phyloP scores from a whole-genome alignment of 2,113 vertebrate genomes.

The Seriola dumerili region DNA sequence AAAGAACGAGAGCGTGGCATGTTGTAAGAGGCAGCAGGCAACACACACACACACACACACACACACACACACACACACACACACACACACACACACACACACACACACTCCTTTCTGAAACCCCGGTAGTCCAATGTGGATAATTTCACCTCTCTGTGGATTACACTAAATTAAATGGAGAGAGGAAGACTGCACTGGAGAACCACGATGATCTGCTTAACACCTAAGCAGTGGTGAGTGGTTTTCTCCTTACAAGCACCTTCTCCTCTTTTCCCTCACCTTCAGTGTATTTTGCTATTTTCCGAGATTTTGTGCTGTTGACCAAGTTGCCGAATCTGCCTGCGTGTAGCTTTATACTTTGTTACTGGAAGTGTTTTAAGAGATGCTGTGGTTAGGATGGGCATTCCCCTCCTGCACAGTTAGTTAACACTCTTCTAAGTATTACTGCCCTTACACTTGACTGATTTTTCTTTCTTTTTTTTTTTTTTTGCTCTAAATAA shows the following conservation, averaged over 20 bases:
- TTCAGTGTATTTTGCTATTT: conserved; percentile 8
- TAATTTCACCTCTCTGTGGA: conserved; percentile 22
- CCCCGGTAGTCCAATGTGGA: neutral
- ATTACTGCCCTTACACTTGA: conserved; percentile 37
- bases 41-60: conserved; percentile 29
- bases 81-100: conserved; percentile 28
- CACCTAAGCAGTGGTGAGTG: conserved; percentile 38
- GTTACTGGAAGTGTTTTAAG: conserved; percentile 53
- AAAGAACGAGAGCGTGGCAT: conserved; percentile 40
- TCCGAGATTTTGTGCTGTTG: conserved; percentile 40
- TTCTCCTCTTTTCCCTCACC: conserved; percentile 6
- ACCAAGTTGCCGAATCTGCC: conserved; percentile 50
- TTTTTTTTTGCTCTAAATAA: conserved; percentile 29
- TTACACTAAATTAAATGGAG: conserved; percentile 41
- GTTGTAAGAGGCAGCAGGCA: conserved; percentile 38
- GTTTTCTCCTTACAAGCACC: neutral
- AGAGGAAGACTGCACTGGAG: conserved; percentile 9
- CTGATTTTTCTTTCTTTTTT: conserved; percentile 14
- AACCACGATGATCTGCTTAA: conserved; percentile 35
- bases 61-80: conserved; percentile 28
- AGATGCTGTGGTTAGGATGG: conserved; percentile 1
- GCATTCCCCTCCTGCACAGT: conserved; percentile 10
- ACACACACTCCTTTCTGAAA: conserved; percentile 25
- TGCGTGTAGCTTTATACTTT: conserved; percentile 51
- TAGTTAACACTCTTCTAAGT: conserved; percentile 43